These are phyloP conservation scores for Drosophila melanica DNA, from an alignment of 1,140 invertebrate species.

Conservation along the genomic window DNA sequence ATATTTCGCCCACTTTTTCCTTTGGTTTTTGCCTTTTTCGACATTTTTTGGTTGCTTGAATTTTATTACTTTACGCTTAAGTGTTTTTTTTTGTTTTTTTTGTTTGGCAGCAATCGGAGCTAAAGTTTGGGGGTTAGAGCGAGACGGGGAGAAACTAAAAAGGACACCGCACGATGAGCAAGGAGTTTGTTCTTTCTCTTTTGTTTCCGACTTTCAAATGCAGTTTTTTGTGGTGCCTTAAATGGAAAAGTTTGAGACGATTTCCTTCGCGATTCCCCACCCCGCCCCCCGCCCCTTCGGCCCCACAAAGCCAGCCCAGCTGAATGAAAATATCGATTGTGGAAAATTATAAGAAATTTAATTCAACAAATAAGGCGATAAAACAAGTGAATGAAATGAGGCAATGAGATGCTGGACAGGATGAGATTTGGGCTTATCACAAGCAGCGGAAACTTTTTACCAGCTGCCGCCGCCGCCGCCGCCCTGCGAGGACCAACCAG, in stretches of 20 bases:
- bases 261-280: slow-evolving; percentile 37
- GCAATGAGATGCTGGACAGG: slow-evolving; percentile 28
- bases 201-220: slow-evolving; percentile 31
- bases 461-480: slow-evolving; percentile 57
- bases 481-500: slow-evolving; percentile 48
- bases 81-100: slow-evolving; percentile 64
- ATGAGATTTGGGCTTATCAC: slow-evolving; percentile 52
- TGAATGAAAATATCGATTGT: slow-evolving; percentile 37
- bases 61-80: slow-evolving; percentile 81
- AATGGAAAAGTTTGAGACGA: slow-evolving; percentile 77
- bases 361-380: slow-evolving; percentile 57
- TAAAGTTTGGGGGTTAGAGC: not conserved
- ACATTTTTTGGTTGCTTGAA: slow-evolving; percentile 73
- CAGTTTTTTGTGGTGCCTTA: slow-evolving; percentile 53
- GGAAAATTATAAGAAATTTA: slow-evolving; percentile 67
- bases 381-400: slow-evolving; percentile 35
- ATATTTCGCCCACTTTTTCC: slow-evolving; percentile 17
- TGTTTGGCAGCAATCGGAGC: slow-evolving; percentile 30
- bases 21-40: slow-evolving; percentile 54
- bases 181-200: slow-evolving; percentile 19
- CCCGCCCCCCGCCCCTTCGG: too few species aligned
- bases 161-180: not conserved
- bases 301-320: too few species aligned
- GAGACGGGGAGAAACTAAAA: slow-evolving; percentile 7
- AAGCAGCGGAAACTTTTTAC: slow-evolving; percentile 41